Base-by-base conservation (phyloP, 2,113 vertebrate species). In the Danionella cerebrum region DNA sequence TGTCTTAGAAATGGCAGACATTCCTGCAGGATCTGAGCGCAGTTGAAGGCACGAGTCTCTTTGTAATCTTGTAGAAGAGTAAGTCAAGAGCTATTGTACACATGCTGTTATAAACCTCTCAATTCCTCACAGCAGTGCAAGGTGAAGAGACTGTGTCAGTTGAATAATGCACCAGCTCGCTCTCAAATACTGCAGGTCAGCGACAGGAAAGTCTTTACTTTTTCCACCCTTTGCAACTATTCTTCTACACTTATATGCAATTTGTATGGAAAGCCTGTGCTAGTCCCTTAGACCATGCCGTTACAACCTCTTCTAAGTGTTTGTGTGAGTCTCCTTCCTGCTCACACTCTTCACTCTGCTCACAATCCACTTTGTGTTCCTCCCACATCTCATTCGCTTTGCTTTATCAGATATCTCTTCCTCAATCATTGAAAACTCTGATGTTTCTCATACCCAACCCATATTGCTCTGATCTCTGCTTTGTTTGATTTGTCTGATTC, bases 1-100 rank as follows among this genome's bases (percentile, higher is more conserved):
- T 29, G 10, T 79, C 60, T 64, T 31, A 41, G 22, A 64, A 19
- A 58, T 77, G 71, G 39, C 70, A 65, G 75, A 6, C 72, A 78
- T 71, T 69, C 75, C 58, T 60, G 54, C 16, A 75, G 77, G 77
- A 81, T 63, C 62, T 24, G 38, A 71, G 71, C 24, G 58, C 31
- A 41, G 66, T 72, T 78, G 79, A 76, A 80, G 74, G 70, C 59
- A 65, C 31, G 60, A 70, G 72, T 70, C 73, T 65, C 45, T 59
- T 51, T 52, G 58, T 58, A 24, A 67, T 64, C 35, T 51, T 51
- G 14, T 35, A 64, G 18, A 12, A 52, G 18, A 58, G 29, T 18
- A 29, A 39, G 54, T 35, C 29, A 18, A 19, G 19, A 53, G 55
- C 24, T 22, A 18, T 48, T 64, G 18, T 52, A 64, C 69, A 68